These are phyloP conservation scores for Cheilosia variabilis DNA, from an alignment of 2,888 invertebrate genomes.

Conservation along the genomic window DNA sequence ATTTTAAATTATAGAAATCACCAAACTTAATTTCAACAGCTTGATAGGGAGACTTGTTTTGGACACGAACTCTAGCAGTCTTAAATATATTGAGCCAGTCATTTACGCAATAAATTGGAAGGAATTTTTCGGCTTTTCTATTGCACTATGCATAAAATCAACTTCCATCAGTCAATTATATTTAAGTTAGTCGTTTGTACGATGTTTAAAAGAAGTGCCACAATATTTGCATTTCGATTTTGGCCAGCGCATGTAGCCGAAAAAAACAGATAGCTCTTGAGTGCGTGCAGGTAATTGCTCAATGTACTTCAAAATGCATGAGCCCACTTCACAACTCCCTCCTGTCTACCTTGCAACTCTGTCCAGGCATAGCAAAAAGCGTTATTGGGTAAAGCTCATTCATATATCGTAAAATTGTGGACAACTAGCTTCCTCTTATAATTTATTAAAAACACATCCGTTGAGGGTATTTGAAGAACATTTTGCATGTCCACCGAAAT, in stretches of 20 bases:
- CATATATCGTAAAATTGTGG: constrained; percentile 20
- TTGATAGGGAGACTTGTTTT: too few species aligned
- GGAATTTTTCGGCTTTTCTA: too few species aligned
- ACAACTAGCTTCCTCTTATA: constrained; percentile 19
- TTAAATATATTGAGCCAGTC: too few species aligned
- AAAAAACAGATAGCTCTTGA: neutral
- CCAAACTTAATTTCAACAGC: too few species aligned
- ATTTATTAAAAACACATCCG: constrained; percentile 10
- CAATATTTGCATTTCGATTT: neutral
- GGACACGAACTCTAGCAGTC: too few species aligned
- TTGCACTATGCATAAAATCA: too few species aligned
- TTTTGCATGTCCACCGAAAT: constrained; percentile 17
- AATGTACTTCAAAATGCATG: neutral
- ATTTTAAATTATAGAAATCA: too few species aligned
- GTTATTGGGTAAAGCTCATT: constrained; percentile 17
- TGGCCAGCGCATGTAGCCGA: constrained; percentile 1
- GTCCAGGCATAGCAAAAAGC: constrained; percentile 25
- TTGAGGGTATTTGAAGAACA: constrained; percentile 17
- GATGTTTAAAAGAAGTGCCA: neutral
- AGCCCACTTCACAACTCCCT: neutral
- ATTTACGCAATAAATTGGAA: too few species aligned
- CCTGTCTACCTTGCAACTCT: constrained; percentile 5
- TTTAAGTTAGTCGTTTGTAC: neutral
- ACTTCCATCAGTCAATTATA: too few species aligned
- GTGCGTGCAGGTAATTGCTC: too few species aligned